Percentiles rank a stretch among this genome's conserved stretches.
phyloP scores from a whole-genome alignment of 1,140 invertebrate species.

The Diuraphis noxia region DNA sequence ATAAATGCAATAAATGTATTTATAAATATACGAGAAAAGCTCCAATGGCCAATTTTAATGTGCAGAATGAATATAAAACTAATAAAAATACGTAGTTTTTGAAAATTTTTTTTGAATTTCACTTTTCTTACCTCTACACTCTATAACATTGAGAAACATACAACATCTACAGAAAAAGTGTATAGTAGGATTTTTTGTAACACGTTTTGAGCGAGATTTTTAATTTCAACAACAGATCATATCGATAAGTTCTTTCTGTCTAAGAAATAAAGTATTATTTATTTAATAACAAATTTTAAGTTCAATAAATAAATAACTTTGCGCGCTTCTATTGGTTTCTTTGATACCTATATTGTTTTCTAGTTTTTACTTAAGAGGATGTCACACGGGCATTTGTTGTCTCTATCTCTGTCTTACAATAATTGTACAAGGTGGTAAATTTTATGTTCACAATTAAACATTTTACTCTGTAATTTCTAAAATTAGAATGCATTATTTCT shows the following conservation, averaged over 20 bases:
- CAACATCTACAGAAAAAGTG: not conserved
- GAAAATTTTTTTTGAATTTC: not conserved
- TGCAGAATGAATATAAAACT: not conserved
- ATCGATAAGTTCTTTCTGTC: not conserved
- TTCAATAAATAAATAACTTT: not conserved
- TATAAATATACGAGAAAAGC: not conserved
- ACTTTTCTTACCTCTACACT: not conserved
- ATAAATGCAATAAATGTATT: not conserved
- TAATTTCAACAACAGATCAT: not conserved
- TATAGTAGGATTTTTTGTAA: not conserved
- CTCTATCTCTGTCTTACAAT: too few species aligned
- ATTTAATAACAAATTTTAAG: not conserved
- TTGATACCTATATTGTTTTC: not conserved
- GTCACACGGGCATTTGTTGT: too few species aligned
- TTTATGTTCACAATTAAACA: too few species aligned
- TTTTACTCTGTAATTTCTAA: too few species aligned
- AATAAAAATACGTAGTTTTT: not conserved
- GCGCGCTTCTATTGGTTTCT: not conserved
- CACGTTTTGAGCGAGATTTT: not conserved
- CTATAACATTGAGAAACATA: not conserved
- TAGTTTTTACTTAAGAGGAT: too few species aligned
- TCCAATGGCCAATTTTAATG: too few species aligned
- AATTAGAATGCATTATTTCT: too few species aligned
- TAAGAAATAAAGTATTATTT: not conserved
- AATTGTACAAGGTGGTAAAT: too few species aligned